phyloP scores from a whole-genome alignment of 2,797 vertebrate species.

The Danio jaintianensis region DNA sequence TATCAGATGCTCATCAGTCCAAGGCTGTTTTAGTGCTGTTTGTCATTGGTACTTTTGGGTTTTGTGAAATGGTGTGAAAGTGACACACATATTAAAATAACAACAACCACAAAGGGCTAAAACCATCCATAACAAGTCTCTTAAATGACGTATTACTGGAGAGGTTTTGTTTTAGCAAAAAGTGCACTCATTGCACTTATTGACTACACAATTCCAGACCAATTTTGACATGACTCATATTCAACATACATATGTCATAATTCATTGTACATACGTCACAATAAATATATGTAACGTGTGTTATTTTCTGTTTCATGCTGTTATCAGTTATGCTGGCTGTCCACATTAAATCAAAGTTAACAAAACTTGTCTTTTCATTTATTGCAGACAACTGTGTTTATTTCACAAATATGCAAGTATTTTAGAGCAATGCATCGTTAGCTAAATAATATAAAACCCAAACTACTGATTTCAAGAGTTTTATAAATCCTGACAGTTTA shows the following conservation, averaged over 20 bases:
- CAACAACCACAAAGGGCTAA: not conserved
- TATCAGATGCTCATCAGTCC: conserved; percentile 5
- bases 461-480: not conserved
- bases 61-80: conserved; percentile 7
- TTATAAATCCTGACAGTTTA: not conserved
- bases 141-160: conserved; percentile 13
- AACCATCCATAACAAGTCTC: not conserved
- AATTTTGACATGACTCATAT: too few species aligned
- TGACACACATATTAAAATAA: conserved; percentile 10
- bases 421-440: not conserved
- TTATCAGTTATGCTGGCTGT: too few species aligned
- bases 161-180: not conserved
- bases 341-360: too few species aligned
- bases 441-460: not conserved
- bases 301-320: too few species aligned
- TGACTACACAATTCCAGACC: too few species aligned
- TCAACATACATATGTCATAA: too few species aligned
- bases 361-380: too few species aligned
- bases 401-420: not conserved
- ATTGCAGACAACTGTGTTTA: too few species aligned
- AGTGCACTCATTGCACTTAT: not conserved
- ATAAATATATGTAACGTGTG: too few species aligned
- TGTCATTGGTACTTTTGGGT: not conserved
- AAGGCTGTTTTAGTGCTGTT: conserved; percentile 1
- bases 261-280: too few species aligned